Evolutionary conservation across 2,113 vertebrate species (phyloP).

Genomic region (Anguilla rostrata): DNA sequence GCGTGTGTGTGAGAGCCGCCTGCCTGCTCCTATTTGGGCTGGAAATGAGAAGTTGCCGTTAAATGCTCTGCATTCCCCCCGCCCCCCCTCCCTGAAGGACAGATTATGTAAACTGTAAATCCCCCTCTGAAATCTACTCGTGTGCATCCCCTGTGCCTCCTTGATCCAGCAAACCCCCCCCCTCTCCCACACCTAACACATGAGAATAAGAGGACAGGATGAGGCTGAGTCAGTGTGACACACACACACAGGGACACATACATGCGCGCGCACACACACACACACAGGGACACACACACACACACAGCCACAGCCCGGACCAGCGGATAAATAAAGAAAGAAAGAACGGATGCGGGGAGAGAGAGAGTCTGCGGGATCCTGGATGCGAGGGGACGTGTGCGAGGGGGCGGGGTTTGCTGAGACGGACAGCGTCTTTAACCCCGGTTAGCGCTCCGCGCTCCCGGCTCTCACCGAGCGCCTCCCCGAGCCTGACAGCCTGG

Average conservation of each 20-base stretch:
- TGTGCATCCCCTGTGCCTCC: not conserved
- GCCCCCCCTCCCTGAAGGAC: not conserved
- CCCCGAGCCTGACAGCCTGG: constrained; percentile 55
- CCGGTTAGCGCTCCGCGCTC: constrained; percentile 55
- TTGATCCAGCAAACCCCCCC: not conserved
- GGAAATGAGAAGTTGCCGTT: not conserved
- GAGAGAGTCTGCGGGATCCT: constrained; percentile 23
- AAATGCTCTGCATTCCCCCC: not conserved
- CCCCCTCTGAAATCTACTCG: not conserved
- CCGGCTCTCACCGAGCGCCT: constrained; percentile 46
- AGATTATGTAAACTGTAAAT: not conserved
- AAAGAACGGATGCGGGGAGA: not conserved
- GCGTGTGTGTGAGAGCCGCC: not conserved
- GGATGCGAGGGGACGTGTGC: constrained; percentile 62
- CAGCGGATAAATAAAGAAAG: too few species aligned
- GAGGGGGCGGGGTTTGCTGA: constrained; percentile 49
- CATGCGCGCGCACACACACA: too few species aligned
- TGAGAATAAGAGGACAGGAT: not conserved
- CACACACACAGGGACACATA: too few species aligned
- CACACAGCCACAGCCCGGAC: too few species aligned
- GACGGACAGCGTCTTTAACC: constrained; percentile 69
- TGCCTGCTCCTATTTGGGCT: not conserved
- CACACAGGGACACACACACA: too few species aligned
- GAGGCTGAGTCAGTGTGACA: not conserved
- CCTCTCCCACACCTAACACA: not conserved